Conservation (phyloP, 2,113 vertebrate genomes). For the Anolis sagrei region DNA sequence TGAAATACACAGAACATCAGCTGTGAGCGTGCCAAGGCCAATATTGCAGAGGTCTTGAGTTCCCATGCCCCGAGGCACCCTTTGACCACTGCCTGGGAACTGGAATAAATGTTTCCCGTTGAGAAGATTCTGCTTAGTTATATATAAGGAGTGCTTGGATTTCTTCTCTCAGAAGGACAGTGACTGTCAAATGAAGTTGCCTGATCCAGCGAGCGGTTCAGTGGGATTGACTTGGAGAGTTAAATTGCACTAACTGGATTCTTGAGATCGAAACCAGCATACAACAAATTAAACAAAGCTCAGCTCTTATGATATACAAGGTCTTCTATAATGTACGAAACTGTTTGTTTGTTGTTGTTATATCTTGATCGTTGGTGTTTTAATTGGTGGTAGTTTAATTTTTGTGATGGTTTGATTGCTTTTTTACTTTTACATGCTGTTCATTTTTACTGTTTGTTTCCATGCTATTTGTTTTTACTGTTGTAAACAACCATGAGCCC, state of each 20-base stretch:
- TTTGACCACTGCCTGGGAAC: not conserved
- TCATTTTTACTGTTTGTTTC: too few species aligned
- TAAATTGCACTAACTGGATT: not conserved
- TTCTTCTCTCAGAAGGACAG: not conserved
- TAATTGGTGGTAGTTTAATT: too few species aligned
- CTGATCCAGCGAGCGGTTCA: not conserved
- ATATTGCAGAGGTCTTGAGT: not conserved
- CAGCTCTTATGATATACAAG: too few species aligned
- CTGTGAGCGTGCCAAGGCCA: not conserved
- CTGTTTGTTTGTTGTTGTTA: too few species aligned
- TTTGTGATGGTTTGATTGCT: too few species aligned
- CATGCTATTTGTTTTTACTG: too few species aligned
- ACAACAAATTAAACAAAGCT: too few species aligned
- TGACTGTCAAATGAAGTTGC: not conserved
- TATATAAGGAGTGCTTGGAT: not conserved
- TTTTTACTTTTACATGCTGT: too few species aligned
- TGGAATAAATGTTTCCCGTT: constrained; percentile 21
- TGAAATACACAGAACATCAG: not conserved
- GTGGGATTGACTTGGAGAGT: not conserved
- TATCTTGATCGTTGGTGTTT: too few species aligned
- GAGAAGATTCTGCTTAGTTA: not conserved
- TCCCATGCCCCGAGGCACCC: not conserved
- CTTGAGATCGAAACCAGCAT: not conserved
- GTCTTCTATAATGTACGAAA: too few species aligned
- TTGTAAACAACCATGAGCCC: too few species aligned